Evolutionary conservation across 1,140 invertebrate genomes (phyloP).

Genomic region (Oncopeltus fasciatus): DNA sequence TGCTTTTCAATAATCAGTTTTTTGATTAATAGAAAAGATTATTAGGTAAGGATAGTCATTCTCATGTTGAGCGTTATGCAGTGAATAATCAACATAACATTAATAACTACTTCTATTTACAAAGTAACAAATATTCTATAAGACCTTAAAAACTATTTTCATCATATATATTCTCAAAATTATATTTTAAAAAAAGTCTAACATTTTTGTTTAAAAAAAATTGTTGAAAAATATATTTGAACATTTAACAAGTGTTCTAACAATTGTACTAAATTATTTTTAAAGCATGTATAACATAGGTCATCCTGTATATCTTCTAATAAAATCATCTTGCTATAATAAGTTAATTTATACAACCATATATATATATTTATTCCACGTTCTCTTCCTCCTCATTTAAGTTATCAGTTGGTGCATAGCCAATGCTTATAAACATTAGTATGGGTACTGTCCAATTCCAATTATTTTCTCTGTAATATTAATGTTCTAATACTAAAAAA

Average conservation of each 20-base stretch:
- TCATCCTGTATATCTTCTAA: constrained; percentile 6
- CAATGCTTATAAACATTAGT: no score
- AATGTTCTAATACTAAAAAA: no score
- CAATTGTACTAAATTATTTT: constrained; percentile 8
- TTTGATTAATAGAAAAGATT: neutral
- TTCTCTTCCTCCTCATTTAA: no score
- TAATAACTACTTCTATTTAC: constrained; percentile 15
- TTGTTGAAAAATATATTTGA: constrained; percentile 20
- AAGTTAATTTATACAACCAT: constrained; percentile 20
- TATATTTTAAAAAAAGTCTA: constrained; percentile 5
- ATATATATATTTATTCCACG: constrained; percentile 11
- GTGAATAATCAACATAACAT: constrained; percentile 10
- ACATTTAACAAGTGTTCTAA: constrained; percentile 20
- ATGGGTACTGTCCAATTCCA: no score
- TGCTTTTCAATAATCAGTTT: no score
- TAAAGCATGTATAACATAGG: constrained; percentile 18
- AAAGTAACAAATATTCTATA: constrained; percentile 15
- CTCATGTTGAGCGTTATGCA: constrained; percentile 11
- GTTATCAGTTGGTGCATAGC: no score
- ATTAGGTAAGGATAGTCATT: constrained; percentile 9
- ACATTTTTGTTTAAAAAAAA: constrained; percentile 7
- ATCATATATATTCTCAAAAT: constrained; percentile 6
- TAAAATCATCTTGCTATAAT: constrained; percentile 14
- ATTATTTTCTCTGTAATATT: no score
- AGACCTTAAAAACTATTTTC: neutral